Base-by-base conservation (phyloP, 2,888 invertebrate genomes). In the Sinohyriopsis cumingii region DNA sequence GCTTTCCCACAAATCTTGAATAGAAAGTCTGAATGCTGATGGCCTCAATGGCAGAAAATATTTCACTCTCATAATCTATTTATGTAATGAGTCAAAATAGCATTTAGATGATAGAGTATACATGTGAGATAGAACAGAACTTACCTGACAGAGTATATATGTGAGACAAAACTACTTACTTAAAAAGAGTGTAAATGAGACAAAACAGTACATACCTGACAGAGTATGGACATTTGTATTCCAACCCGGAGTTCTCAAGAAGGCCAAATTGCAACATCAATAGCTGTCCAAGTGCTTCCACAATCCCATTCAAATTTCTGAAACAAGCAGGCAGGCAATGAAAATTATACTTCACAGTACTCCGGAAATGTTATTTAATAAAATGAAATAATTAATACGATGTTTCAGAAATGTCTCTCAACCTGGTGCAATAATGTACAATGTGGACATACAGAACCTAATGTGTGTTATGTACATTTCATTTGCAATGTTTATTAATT, bases 261-360 rank as follows among this genome's bases (percentile, higher is more conserved):
- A 80, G 59, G 24, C 73, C 64, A 5, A 79, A 69, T 59, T 84
- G 82, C 28, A 83, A 63, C 22, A 75, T 64, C 55, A 84, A 60
- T 59, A 84, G 67, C 6, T 80, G 68, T 25, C 73, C 63, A 1
- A 83, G 25, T 3, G 73, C 77, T n/a, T 71, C 69, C 7, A 82
- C 69, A 59, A 84, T 77, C 18, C 83, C 83, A 62, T 62, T 67
- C 20, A 83, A 61, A 68, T 77, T 79, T 69, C 84, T 84, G 78
- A 24, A 76, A 75, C 24, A 59, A 59, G 53, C 53, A 71, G 59
- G 65, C 57, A 57, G 22, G 22, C 45, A 15, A 45, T 45, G 45
- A 15, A 45, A 15, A 15, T 15, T 15, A 45, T 45, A 45, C 45
- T 45, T 45, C 45, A 45, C 12, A 45, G 45, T 15, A 45, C 15